phyloP scores from a whole-genome alignment of 1,140 invertebrate species.

The Amyelois transitella region DNA sequence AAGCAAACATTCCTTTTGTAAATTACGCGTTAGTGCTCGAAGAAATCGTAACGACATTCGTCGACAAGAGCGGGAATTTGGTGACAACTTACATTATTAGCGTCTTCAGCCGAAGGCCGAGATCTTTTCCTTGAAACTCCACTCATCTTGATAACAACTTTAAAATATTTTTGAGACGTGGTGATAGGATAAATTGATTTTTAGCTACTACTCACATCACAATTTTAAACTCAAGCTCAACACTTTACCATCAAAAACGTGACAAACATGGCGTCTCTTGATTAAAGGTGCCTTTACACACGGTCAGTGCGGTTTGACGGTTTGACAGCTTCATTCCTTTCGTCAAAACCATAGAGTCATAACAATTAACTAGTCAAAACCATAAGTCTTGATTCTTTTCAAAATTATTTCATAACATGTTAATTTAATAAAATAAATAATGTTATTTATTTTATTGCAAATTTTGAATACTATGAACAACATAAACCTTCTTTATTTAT shows the following conservation, averaged over 20 bases:
- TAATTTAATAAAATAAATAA: too few relatives aligned
- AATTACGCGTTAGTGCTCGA: conserved; percentile 39
- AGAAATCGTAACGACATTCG: conserved; percentile 24
- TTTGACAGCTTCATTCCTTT: too few relatives aligned
- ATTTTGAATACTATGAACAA: too few relatives aligned
- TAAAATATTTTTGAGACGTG: neutral
- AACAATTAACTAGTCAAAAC: too few relatives aligned
- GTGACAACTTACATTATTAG: conserved; percentile 46
- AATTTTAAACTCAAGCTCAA: conserved; percentile 42
- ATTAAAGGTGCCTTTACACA: neutral
- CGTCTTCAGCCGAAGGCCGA: conserved; percentile 23
- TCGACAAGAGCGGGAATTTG: conserved; percentile 51
- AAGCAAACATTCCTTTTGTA: neutral
- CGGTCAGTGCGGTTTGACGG: neutral
- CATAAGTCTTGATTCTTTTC: too few relatives aligned
- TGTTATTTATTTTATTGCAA: too few relatives aligned
- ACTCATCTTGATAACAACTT: conserved; percentile 34
- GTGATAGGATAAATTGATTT: conserved; percentile 29
- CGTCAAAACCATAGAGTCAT: too few relatives aligned
- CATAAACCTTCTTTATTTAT: too few relatives aligned
- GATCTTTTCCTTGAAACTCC: conserved; percentile 15
- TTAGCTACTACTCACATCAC: conserved; percentile 16
- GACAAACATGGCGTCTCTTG: conserved; percentile 60
- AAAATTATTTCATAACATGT: too few relatives aligned
- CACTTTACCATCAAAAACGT: conserved; percentile 45